Conservation (phyloP, 2,113 vertebrate genomes). For the Alaudala cheleensis region DNA sequence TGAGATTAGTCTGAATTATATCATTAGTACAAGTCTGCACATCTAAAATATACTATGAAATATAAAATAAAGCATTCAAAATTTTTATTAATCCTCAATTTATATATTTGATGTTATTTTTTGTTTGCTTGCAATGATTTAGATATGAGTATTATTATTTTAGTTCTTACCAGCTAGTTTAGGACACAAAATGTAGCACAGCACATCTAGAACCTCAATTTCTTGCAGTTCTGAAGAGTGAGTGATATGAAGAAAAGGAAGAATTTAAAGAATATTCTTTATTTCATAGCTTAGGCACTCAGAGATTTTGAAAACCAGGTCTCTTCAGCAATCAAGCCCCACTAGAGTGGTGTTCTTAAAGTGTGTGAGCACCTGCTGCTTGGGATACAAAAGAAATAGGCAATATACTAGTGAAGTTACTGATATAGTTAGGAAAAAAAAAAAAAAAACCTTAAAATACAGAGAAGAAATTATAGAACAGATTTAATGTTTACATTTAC, state of each 20-base stretch:
- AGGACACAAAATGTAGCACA: neutral
- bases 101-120: neutral
- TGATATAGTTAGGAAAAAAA: neutral
- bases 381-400: neutral
- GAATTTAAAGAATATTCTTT: neutral
- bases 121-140: neutral
- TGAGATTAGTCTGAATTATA: neutral
- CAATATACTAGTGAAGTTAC: neutral
- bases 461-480: neutral
- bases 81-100: neutral
- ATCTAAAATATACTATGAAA: neutral
- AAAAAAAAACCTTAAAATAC: neutral
- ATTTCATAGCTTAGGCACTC: neutral
- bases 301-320: neutral
- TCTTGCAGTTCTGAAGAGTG: neutral
- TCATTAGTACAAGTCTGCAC: neutral
- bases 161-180: neutral
- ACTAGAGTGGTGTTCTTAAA: neutral
- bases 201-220: neutral
- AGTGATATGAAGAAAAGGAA: neutral
- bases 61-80: neutral
- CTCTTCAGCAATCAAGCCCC: neutral
- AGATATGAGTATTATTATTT: neutral
- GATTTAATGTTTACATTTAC: neutral
- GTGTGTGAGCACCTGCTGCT: neutral